Base-by-base conservation (phyloP, 2,888 invertebrate species). In the Cheilosia grossa region DNA sequence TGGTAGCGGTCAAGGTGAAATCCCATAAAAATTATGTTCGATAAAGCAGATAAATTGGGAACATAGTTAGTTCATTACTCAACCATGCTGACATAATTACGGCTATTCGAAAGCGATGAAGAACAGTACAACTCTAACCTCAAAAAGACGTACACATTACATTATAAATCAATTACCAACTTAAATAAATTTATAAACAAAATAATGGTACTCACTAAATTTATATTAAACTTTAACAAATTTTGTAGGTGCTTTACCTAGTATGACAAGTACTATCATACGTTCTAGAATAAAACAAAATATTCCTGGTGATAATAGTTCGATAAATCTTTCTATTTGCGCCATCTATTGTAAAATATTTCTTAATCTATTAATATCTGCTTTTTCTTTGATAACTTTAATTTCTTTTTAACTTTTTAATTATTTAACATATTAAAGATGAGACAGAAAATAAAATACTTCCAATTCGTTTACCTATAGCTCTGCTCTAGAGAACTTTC, bases 291-390 rank as follows among this genome's bases (percentile, higher is more conserved):
- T 15, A 17, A 30, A n/a, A 19, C 27, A 42, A 42, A 59, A 21
- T 13, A 47, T 49, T n/a, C 17, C 40, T 27, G 42, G 33, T 42
- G 44, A 40, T 13, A 42, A 47, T 49, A 37, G 64, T 10, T 44
- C 2, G 10, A 61, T 44, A 9, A 15, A 15, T 49, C 21, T 30
- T 13, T 49, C 33, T 40, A 19, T 24, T 69, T 61, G 7, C 37
- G 49, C 19, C 59, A 44, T 59, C 75, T 75, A 44, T 75, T 75
- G 75, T 77, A 69, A 56, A 69, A 74, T 74, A 67, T 81, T 74
- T 74, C 69, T 69, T 15, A 24, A 44, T 74, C 56, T 75, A 58
- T 58, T 61, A 67, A 56, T 63, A 75, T 74, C 30, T 67, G 74
- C 69, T 74, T 74, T 9, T 47, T 47, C 54, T 67, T 13, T 42